Evolutionary conservation across 2,888 invertebrate species (phyloP).

Genomic region (Cryptocephalus moraei): DNA sequence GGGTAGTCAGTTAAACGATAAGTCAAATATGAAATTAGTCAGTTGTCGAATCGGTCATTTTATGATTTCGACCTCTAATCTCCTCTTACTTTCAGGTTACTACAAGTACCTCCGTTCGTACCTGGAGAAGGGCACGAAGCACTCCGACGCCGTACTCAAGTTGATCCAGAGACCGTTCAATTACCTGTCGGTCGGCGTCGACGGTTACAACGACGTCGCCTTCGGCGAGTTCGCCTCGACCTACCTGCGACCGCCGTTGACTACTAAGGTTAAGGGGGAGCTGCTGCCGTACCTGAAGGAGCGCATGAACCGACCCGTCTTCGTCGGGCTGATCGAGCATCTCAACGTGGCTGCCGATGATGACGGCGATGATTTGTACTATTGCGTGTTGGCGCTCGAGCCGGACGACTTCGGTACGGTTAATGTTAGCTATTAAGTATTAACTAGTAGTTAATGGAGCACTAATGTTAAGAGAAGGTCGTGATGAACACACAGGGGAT

Average conservation of each 20-base stretch:
- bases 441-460: no score
- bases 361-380: constrained; percentile 48
- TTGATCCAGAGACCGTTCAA: constrained; percentile 68
- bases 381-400: constrained; percentile 58
- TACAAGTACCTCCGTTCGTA: constrained; percentile 61
- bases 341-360: constrained; percentile 34
- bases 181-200: constrained; percentile 23
- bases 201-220: constrained; percentile 32
- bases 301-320: constrained; percentile 21
- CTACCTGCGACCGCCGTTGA: constrained; percentile 56
- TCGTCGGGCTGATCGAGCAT: constrained; percentile 34
- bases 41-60: no score
- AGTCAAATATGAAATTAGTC: no score
- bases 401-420: constrained; percentile 53
- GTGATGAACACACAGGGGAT: no score
- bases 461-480: no score
- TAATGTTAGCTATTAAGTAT: no score
- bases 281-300: constrained; percentile 56
- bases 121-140: constrained; percentile 42
- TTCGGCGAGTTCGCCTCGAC: constrained; percentile 51
- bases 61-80: no score
- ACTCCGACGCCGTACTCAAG: constrained; percentile 43
- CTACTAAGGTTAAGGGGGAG: constrained; percentile 57
- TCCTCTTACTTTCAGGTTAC: constrained; percentile 54
- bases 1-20: no score